phyloP scores from a whole-genome alignment of 2,797 vertebrate genomes.

The Aplochiton taeniatus region DNA sequence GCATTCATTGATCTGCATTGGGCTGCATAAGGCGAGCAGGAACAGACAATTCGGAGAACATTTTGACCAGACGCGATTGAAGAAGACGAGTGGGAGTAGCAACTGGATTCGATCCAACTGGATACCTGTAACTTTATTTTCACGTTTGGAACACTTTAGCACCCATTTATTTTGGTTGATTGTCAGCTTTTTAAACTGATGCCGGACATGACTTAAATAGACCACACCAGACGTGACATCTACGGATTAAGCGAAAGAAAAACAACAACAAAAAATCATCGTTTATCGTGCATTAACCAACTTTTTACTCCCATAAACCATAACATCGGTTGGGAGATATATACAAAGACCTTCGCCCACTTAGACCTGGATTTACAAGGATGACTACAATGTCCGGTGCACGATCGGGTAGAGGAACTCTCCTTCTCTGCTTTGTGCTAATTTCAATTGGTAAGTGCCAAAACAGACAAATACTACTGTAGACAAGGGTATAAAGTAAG shows the following conservation, averaged over 20 bases:
- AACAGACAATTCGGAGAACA: too few relatives aligned
- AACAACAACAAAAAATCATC: conserved; percentile 19
- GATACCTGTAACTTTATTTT: conserved; percentile 65
- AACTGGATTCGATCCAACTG: conserved; percentile 25
- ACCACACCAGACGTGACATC: conserved; percentile 25
- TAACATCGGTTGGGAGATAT: conserved; percentile 37
- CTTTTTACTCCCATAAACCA: conserved; percentile 33
- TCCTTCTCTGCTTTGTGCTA: conserved; percentile 64
- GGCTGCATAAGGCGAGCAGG: too few relatives aligned
- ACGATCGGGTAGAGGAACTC: conserved; percentile 66
- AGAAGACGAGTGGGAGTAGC: conserved; percentile 30
- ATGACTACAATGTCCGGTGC: conserved; percentile 74
- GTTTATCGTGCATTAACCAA: conserved; percentile 42
- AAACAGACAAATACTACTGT: too few relatives aligned
- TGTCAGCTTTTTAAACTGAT: conserved; percentile 7
- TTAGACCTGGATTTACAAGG: conserved; percentile 61
- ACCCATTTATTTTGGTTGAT: conserved; percentile 15
- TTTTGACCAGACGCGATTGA: not conserved
- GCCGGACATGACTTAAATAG: conserved; percentile 25
- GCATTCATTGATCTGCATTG: too few relatives aligned
- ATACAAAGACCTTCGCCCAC: conserved; percentile 34
- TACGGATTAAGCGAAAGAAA: conserved; percentile 26
- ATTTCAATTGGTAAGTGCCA: conserved; percentile 72
- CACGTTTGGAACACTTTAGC: conserved; percentile 10
- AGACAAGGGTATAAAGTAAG: not conserved